These are phyloP conservation scores for Meiosimyza decipiens DNA, from an alignment of 2,888 invertebrate genomes.

Conservation along the genomic window DNA sequence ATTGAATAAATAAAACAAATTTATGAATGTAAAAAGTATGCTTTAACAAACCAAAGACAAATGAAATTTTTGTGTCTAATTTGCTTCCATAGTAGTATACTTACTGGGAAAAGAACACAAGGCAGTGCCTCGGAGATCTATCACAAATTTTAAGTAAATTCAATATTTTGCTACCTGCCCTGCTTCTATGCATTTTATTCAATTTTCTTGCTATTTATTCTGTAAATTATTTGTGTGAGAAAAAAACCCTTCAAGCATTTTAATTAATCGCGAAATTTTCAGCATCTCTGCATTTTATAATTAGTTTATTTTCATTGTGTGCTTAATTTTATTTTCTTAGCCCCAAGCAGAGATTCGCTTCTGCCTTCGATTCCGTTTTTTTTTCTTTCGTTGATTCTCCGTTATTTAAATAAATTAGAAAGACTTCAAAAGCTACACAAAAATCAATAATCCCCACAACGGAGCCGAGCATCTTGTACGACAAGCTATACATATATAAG, in stretches of 20 bases:
- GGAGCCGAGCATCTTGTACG: background rate
- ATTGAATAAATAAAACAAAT: slow-evolving; percentile 19
- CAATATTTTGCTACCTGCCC: too few relatives aligned
- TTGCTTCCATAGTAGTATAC: background rate
- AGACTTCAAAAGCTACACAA: slow-evolving; percentile 23
- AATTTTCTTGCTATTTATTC: too few relatives aligned
- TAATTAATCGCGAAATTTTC: too few relatives aligned
- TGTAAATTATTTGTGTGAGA: too few relatives aligned
- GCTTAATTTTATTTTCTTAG: slow-evolving; percentile 10
- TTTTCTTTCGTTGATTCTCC: too few relatives aligned
- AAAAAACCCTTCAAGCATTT: too few relatives aligned
- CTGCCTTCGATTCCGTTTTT: background rate
- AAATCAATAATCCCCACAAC: slow-evolving; percentile 23
- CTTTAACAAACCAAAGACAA: slow-evolving; percentile 8
- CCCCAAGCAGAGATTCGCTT: background rate
- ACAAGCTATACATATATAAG: slow-evolving; percentile 2
- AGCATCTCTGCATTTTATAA: slow-evolving; percentile 5
- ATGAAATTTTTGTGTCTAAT: background rate
- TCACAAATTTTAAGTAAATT: too few relatives aligned
- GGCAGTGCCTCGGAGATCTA: too few relatives aligned
- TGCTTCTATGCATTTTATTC: too few relatives aligned
- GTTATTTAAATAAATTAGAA: slow-evolving; percentile 5
- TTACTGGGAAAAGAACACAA: too few relatives aligned
- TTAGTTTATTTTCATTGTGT: slow-evolving; percentile 23
- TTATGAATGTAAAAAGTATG: background rate